phyloP scores from a whole-genome alignment of 2,113 vertebrate species.

The Electrona antarctica region DNA sequence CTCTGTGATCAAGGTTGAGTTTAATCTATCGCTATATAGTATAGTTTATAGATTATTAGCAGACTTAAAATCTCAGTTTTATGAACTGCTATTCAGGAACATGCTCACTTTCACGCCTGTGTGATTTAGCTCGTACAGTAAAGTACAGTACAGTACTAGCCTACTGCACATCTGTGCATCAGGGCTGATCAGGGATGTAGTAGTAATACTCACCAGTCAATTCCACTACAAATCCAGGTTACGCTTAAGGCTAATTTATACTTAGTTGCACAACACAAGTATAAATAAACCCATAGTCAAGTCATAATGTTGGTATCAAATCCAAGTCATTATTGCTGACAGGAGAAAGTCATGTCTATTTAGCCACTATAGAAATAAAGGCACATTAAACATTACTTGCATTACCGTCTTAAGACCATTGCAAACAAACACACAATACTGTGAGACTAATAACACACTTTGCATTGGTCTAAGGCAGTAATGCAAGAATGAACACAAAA shows the following conservation, averaged over 20 bases:
- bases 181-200: neutral
- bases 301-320: neutral
- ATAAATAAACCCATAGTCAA: conserved; percentile 1
- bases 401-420: too few species aligned
- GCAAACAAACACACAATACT: too few species aligned
- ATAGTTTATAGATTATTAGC: conserved; percentile 17
- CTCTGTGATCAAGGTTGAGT: conserved; percentile 15
- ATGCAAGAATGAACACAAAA: neutral
- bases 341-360: neutral
- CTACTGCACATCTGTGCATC: neutral
- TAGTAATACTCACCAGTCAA: neutral
- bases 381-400: neutral
- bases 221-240: too few species aligned
- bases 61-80: conserved; percentile 1
- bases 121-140: neutral
- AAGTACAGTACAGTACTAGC: neutral
- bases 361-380: neutral
- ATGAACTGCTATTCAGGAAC: neutral
- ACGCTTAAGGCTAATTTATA: too few species aligned
- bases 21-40: conserved; percentile 1
- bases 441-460: neutral
- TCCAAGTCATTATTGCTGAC: neutral
- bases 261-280: too few species aligned
- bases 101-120: conserved; percentile 12
- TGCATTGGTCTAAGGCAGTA: neutral